These are phyloP conservation scores for Tenthredo scrophulariae DNA, from an alignment of 2,888 invertebrate genomes.

Conservation along the genomic window DNA sequence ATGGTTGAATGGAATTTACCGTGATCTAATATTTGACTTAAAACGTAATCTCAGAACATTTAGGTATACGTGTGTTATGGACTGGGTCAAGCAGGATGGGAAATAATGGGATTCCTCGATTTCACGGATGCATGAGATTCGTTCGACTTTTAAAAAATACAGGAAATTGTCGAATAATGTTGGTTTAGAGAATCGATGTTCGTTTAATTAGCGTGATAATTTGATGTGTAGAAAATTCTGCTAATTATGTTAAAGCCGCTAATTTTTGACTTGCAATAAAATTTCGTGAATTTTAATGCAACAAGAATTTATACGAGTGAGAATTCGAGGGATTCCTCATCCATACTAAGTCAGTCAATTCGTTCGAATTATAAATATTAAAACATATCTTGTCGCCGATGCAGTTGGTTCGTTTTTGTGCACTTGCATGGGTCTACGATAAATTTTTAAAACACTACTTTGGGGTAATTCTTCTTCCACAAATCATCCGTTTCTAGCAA, in stretches of 20 bases:
- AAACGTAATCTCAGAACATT: background rate
- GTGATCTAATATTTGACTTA: background rate
- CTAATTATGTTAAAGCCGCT: background rate
- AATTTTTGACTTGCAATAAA: background rate
- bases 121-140: background rate
- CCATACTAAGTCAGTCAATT: too few species aligned
- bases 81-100: background rate
- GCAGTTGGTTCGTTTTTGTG: too few species aligned
- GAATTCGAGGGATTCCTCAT: too few species aligned
- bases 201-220: background rate
- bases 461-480: background rate
- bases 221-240: background rate
- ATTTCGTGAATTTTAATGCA: background rate
- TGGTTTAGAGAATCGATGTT: background rate
- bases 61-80: conserved; percentile 8
- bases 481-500: background rate
- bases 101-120: background rate
- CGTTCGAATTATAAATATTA: too few species aligned
- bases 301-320: too few species aligned
- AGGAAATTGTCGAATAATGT: background rate
- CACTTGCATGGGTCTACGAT: too few species aligned
- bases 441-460: background rate
- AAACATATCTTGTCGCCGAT: too few species aligned
- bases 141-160: background rate
- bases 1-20: background rate